These are phyloP conservation scores for Syrrhaptes paradoxus DNA, from an alignment of 2,113 vertebrate genomes.

Conservation along the genomic window DNA sequence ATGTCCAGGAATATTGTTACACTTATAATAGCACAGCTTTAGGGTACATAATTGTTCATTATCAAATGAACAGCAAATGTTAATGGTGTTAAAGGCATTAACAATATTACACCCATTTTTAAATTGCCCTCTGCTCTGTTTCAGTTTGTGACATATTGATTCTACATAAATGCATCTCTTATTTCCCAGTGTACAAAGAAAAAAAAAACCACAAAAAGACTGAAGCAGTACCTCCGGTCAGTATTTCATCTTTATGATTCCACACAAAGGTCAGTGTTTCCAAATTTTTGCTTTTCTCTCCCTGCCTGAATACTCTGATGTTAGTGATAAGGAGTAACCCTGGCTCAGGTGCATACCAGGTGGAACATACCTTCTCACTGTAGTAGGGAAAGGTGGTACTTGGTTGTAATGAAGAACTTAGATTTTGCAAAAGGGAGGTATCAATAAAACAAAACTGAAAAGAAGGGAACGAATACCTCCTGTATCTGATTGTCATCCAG, in stretches of 20 bases:
- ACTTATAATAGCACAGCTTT: neutral
- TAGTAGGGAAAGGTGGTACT: neutral
- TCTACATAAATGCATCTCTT: neutral
- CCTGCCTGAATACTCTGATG: neutral
- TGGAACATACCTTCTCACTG: neutral
- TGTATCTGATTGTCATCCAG: conserved; percentile 69
- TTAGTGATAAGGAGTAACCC: neutral
- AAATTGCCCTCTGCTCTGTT: neutral
- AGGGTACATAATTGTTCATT: neutral
- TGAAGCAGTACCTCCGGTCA: neutral
- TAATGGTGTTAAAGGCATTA: neutral
- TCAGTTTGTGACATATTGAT: neutral
- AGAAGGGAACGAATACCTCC: conserved; percentile 47
- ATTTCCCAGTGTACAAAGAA: neutral
- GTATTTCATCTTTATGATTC: neutral
- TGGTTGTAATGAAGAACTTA: neutral
- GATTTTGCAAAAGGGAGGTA: neutral
- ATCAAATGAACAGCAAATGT: neutral
- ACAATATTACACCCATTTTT: neutral
- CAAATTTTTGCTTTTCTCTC: neutral
- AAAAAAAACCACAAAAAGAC: neutral
- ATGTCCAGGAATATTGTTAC: neutral
- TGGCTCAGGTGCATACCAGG: neutral
- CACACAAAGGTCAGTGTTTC: neutral
- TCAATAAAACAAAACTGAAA: neutral